Evolutionary conservation across 2,888 invertebrate species (phyloP).

Genomic region (Smittia sp.): DNA sequence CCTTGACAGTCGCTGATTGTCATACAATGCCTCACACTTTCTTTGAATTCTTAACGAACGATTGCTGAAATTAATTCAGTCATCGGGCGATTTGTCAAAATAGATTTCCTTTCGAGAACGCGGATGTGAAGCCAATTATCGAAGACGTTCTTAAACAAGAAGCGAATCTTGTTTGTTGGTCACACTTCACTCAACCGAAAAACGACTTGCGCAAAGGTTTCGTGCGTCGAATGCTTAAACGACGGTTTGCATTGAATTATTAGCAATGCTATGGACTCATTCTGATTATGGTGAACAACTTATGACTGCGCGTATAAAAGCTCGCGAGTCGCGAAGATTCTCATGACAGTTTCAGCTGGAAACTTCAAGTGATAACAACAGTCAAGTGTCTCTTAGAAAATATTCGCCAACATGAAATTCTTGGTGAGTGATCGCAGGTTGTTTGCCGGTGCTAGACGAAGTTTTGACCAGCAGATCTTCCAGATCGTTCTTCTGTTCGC

Average conservation of each 20-base stretch:
- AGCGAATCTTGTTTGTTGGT: not conserved
- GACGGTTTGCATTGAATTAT: constrained; percentile 1
- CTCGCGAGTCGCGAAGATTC: not conserved
- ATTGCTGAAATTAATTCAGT: not conserved
- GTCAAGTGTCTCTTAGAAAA: not conserved
- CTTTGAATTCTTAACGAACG: not conserved
- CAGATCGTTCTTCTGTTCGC: not conserved
- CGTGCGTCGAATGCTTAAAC: not conserved
- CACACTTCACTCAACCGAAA: not conserved
- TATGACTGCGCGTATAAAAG: not conserved
- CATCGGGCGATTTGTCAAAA: not conserved
- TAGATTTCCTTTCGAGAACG: not conserved
- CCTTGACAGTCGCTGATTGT: too few species aligned
- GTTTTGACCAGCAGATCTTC: not conserved
- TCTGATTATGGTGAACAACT: not conserved
- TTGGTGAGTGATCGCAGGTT: constrained; percentile 4
- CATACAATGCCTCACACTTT: too few species aligned
- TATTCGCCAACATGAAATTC: not conserved
- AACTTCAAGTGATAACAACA: constrained; percentile 6
- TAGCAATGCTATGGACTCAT: not conserved
- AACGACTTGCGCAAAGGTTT: not conserved
- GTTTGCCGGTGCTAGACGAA: too few species aligned
- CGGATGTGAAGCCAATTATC: not conserved
- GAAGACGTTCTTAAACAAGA: not conserved
- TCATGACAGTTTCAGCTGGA: not conserved